Conservation (phyloP, 2,888 invertebrate species). For the Brachyptera putata region DNA sequence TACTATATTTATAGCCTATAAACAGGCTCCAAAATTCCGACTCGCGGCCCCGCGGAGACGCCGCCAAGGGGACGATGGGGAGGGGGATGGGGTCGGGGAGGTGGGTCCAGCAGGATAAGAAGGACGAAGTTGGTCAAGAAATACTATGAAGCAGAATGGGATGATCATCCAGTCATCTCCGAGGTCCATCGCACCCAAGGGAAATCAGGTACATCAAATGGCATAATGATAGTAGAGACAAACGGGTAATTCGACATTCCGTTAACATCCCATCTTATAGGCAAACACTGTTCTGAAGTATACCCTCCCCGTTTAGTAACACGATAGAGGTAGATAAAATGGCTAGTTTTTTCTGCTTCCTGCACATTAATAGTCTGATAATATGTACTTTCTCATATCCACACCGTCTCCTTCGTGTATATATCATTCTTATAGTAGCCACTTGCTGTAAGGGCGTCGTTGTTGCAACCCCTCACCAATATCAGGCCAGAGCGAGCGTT, state of each 20-base stretch:
- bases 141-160: conserved; percentile 12
- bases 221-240: conserved; percentile 30
- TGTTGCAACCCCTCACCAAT: not conserved
- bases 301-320: conserved; percentile 6
- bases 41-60: not conserved
- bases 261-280: conserved; percentile 13
- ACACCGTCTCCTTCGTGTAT: conserved; percentile 1
- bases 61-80: conserved; percentile 2
- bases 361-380: conserved; percentile 16
- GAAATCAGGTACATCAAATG: conserved; percentile 31
- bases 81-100: not conserved
- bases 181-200: conserved; percentile 28
- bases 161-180: conserved; percentile 4
- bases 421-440: conserved; percentile 3
- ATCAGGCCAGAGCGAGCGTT: not conserved
- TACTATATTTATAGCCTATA: conserved; percentile 35
- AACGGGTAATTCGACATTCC: conserved; percentile 27
- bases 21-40: conserved; percentile 29
- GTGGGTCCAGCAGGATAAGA: not conserved
- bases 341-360: not conserved
- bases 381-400: conserved; percentile 1
- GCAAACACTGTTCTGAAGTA: not conserved
- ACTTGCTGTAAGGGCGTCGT: too few species aligned
- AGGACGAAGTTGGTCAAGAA: conserved; percentile 25
- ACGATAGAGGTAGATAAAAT: not conserved